Conservation (phyloP, 2,113 vertebrate species). For the Hemiprocne comata region DNA sequence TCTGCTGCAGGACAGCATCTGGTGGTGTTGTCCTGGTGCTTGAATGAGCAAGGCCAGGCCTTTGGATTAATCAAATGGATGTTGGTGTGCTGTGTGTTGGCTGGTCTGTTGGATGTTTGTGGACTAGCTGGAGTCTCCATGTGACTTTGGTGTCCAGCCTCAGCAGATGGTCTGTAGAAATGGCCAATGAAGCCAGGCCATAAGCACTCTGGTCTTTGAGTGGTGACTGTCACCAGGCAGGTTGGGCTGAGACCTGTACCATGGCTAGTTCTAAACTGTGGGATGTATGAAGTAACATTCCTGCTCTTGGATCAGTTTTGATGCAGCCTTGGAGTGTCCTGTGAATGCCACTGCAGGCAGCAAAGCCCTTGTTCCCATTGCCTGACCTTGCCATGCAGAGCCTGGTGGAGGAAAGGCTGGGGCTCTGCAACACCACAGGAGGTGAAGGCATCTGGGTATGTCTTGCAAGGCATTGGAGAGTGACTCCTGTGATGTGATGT, state of each 20-base stretch:
- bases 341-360: background rate
- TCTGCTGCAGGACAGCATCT: background rate
- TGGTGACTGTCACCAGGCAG: background rate
- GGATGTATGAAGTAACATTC: rapidly evolving
- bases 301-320: background rate
- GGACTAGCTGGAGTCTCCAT: background rate
- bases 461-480: background rate
- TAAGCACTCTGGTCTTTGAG: background rate
- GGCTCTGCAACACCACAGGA: background rate
- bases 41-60: background rate
- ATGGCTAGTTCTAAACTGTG: background rate
- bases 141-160: background rate
- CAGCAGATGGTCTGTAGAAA: background rate
- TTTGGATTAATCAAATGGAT: background rate
- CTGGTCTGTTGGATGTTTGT: background rate
- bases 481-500: background rate
- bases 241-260: background rate
- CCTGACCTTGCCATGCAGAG: background rate
- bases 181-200: background rate
- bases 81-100: background rate
- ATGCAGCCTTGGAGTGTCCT: background rate
- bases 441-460: background rate
- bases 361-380: background rate
- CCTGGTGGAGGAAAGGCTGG: background rate
- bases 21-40: background rate